A percentile compares a stretch with the other conserved stretches of the same genome.
phyloP scores from a whole-genome alignment of 37 sponge, comb jelly and placozoan genomes.

The Crambe crambe region DNA sequence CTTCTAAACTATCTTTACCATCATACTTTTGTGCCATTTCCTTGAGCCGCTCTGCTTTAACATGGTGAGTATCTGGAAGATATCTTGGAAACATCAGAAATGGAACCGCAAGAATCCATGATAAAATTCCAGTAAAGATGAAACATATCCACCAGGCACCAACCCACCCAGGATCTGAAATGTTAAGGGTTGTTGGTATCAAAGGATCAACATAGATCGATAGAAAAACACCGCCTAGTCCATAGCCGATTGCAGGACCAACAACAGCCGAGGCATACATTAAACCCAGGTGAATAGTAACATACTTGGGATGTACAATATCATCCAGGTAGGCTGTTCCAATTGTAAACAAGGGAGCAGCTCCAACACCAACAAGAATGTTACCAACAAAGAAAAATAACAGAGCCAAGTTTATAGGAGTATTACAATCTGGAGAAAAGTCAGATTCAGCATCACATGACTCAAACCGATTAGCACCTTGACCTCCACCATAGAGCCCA shows the following conservation, averaged over 20 bases:
- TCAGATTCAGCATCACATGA: constrained; percentile 29
- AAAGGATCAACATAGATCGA: constrained; percentile 78
- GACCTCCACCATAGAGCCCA: constrained; percentile 40
- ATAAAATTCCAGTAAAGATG: constrained; percentile 48
- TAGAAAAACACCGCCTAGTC: constrained; percentile 65
- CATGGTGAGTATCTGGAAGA: constrained; percentile 39
- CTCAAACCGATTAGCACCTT: constrained; percentile 4
- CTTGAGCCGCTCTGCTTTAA: constrained; percentile 31
- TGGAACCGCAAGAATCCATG: constrained; percentile 52
- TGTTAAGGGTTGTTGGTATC: constrained; percentile 39
- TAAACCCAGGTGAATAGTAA: constrained; percentile 65
- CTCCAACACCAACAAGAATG: constrained; percentile 76
- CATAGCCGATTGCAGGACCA: constrained; percentile 80
- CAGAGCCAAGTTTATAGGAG: constrained; percentile 24
- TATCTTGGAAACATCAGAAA: constrained; percentile 75
- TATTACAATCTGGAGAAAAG: constrained; percentile 13
- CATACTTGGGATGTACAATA: constrained; percentile 65
- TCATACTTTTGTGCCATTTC: constrained; percentile 63
- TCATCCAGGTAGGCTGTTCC: constrained; percentile 81
- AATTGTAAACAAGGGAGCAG: constrained; percentile 76
- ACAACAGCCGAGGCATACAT: constrained; percentile 43
- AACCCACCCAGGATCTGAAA: constrained; percentile 75
- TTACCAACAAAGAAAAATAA: constrained; percentile 71
- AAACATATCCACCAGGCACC: constrained; percentile 90
- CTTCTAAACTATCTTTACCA: constrained; percentile 11